Conservation (phyloP, 2,888 invertebrate species). For the Reticulitermes lucifugus region DNA sequence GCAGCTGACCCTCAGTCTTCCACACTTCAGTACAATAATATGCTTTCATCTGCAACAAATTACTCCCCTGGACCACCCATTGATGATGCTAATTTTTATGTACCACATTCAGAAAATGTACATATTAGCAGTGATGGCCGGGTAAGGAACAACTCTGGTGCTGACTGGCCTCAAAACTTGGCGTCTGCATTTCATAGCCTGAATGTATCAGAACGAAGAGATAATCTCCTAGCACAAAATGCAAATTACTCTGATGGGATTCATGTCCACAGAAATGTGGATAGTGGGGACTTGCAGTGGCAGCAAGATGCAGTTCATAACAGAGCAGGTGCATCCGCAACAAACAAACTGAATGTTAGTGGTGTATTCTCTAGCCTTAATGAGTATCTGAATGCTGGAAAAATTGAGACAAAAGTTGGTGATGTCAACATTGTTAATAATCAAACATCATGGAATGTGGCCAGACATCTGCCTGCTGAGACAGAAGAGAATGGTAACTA, state of each 20-base stretch:
- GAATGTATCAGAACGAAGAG: not conserved
- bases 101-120: not conserved
- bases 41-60: conserved; percentile 15
- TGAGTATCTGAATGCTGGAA: conserved; percentile 69
- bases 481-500: conserved; percentile 27
- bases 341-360: conserved; percentile 67
- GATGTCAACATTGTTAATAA: not conserved
- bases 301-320: conserved; percentile 22
- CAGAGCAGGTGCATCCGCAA: not conserved
- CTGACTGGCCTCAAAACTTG: not conserved
- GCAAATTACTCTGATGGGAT: not conserved
- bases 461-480: not conserved
- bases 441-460: not conserved
- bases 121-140: not conserved
- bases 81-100: not conserved
- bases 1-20: conserved; percentile 52
- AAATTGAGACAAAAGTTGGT: not conserved
- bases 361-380: conserved; percentile 74
- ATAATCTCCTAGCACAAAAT: not conserved
- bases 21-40: not conserved
- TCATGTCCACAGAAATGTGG: not conserved
- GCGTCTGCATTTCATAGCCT: not conserved
- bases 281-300: conserved; percentile 1
- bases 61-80: not conserved
- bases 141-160: not conserved